phyloP scores from a whole-genome alignment of 2,888 invertebrate species.

The Brachyopa scutellaris region DNA sequence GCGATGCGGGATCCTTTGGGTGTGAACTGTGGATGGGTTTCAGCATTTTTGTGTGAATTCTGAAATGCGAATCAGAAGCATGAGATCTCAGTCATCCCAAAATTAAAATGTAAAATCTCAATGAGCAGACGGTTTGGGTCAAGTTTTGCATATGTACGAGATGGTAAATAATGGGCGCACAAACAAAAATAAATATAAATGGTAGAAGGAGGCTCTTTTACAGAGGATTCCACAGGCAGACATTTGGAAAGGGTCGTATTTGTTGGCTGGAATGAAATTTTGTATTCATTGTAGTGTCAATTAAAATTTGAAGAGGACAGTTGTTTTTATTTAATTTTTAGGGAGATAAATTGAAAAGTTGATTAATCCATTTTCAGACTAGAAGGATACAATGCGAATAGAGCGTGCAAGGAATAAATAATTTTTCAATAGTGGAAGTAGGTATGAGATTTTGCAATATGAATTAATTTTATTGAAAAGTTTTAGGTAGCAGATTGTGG shows the following conservation, averaged over 20 bases:
- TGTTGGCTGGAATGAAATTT: slow-evolving; percentile 30
- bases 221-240: not conserved
- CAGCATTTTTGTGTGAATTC: slow-evolving; percentile 35
- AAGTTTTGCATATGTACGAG: slow-evolving; percentile 52
- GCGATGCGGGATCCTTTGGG: not conserved
- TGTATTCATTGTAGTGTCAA: slow-evolving; percentile 56
- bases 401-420: slow-evolving; percentile 13
- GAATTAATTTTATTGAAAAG: too few species aligned
- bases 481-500: too few species aligned
- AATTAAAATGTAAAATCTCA: slow-evolving; percentile 69
- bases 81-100: slow-evolving; percentile 43
- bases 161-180: slow-evolving; percentile 45
- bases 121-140: slow-evolving; percentile 69
- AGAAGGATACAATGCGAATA: not conserved
- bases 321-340: slow-evolving; percentile 38
- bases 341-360: slow-evolving; percentile 32
- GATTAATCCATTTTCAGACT: slow-evolving; percentile 19
- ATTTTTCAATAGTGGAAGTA: not conserved
- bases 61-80: slow-evolving; percentile 46
- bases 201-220: not conserved
- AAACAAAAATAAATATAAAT: slow-evolving; percentile 9
- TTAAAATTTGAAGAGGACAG: slow-evolving; percentile 41
- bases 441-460: not conserved
- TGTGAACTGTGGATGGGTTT: not conserved
- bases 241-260: slow-evolving; percentile 37